Conservation (phyloP, 2,888 invertebrate genomes). For the Mechanitis mazaeus region DNA sequence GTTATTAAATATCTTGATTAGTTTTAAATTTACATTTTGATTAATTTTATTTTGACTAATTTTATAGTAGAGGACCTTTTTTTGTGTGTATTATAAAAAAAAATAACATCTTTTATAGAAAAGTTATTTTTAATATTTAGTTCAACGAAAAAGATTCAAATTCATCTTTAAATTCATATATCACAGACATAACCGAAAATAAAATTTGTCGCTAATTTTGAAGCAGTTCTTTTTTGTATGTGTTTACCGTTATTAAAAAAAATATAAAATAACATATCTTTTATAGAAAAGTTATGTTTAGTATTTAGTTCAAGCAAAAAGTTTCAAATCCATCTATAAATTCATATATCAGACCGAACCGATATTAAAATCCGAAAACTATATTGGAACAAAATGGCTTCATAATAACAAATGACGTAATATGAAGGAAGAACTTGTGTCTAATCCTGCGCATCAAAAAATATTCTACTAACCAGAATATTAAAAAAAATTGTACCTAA, state of each 20-base stretch:
- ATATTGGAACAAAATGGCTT: slow-evolving; percentile 50
- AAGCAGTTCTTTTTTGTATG: no score
- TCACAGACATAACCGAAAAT: slow-evolving; percentile 35
- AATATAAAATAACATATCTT: no score
- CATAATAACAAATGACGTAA: slow-evolving; percentile 68
- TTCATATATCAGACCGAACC: slow-evolving; percentile 40
- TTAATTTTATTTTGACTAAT: neutral
- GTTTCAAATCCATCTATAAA: slow-evolving; percentile 24
- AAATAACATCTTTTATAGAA: no score
- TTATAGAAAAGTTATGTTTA: no score
- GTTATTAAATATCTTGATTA: neutral
- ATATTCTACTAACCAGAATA: no score
- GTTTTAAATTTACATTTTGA: neutral
- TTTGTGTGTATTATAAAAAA: no score
- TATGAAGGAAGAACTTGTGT: slow-evolving; percentile 66
- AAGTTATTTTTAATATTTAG: no score
- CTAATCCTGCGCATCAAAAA: slow-evolving; percentile 51
- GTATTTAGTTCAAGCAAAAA: no score
- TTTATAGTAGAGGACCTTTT: no score
- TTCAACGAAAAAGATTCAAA: slow-evolving; percentile 1
- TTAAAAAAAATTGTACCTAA: no score
- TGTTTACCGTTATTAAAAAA: no score
- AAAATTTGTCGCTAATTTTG: slow-evolving; percentile 31
- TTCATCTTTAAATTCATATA: slow-evolving; percentile 37
- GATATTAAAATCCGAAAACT: slow-evolving; percentile 42